Evolutionary conservation across 2,113 vertebrate genomes (phyloP), one percentile per base, ranked within the genome.

Genomic region (Bettongia penicillata): DNA sequence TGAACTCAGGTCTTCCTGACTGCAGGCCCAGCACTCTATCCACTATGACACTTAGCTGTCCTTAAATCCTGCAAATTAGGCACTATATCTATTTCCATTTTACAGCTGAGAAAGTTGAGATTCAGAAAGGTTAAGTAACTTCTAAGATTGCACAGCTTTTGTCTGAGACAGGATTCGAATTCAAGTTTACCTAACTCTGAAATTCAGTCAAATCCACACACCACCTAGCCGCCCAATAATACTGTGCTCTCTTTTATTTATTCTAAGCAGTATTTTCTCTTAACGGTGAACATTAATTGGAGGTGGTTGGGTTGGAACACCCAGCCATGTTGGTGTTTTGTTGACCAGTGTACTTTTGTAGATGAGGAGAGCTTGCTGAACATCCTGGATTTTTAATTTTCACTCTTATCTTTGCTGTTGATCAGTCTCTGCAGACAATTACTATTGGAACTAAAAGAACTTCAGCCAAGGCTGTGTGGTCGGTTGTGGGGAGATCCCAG

Each of bases 311-410:
- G 31, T 51, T 52, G 51, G 25, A 2, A 25, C 55, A 93, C 77
- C 16, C 61, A 95, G 11, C 47, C 91, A 43, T 53, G 47, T 0
- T 50, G 53, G 55, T 43, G 52, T 90, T 95, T 51, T 48, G 51
- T 0, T 52, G 96, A 91, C 96, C 91, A 37, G 37, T 0, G 16
- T 57, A 94, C 53, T 55, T 95, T 95, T 53, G 68, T 90, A 89
- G 26, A 47, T 47, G 92, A 55, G n/a, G 19, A 6, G 48, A 47
- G 95, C 91, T 92, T 90, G 0, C 0, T 61, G 48, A 68, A 90
- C 52, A 61, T 51, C 92, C 53, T 1, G 28, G 92, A 31, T 61
- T 53, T 47, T 9, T 96, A 91, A 47, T 6, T 55, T 92, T 77
- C 92, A 19, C n/a, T 91, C 24, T 25, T 9, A 91, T 95, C 91